Base-by-base conservation (phyloP, 2,888 invertebrate genomes). In the Orthosia cruda region DNA sequence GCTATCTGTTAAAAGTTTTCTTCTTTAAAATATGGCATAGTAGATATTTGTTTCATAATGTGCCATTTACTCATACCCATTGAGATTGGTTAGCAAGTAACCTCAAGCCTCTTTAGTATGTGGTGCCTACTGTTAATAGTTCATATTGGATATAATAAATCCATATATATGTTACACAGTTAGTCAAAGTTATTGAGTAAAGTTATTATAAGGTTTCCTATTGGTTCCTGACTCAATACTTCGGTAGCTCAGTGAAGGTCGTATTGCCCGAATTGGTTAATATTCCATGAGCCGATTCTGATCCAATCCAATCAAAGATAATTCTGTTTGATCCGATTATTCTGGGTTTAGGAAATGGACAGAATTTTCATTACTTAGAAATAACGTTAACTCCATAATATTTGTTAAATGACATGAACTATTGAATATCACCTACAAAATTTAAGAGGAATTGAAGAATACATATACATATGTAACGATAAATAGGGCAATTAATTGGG, bases 261-360 rank as follows among this genome's bases (percentile, higher is more conserved):
- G 47, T 57, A 70, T 57, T 71, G 58, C 32, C 62, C n/a, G 64
- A 59, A 72, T 77, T 74, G 40, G 61, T 57, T 61, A 59, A 57
- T 61, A 81, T 40, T 65, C 69, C 49, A 49, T 50, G 16, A 78
- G 15, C 18, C 11, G 57, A 76, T 66, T 23, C 49, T 40, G 59
- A 66, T 49, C 49, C 23, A 45, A 66, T 58, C 20, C 26, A 70
- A 81, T 80, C 61, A 70, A 58, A 63, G 49, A 64, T 66, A 54
- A 49, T 61, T 55, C 20, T 59, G n/a, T 55, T 16, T n/a, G 20
- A 52, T 45, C 13, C 5, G 52, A 67, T 40, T 77, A 40, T 20
- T 59, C 7, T 23, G 32, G 15, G 15, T 16, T 13, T 23, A 5
- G 32, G 45, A 13, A 61, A 32, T 12, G 15, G 5, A 13, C 45